Evolutionary conservation across 2,113 vertebrate species (phyloP), one percentile per base, ranked within the genome.

Genomic region (Sceloporus undulatus): DNA sequence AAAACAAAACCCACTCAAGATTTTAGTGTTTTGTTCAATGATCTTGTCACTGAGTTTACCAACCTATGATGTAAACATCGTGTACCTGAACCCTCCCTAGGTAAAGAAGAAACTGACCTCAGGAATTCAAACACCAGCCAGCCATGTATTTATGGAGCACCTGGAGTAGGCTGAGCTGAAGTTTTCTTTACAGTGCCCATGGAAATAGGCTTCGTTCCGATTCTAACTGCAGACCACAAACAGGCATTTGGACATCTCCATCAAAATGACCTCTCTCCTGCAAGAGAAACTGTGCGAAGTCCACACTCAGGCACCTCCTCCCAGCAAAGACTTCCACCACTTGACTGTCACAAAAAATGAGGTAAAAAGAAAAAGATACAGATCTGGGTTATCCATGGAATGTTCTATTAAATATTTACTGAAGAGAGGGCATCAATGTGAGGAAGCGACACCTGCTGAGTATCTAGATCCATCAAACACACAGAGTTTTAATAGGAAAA

Each of bases 241-340:
- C 71, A 84, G 9, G 8, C 40, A 78, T 42, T 27, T 6, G 40
- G 38, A 42, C 40, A 42, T 23, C 62, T 62, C 1, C 5, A 82
- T 74, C 83, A 79, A 5, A 70, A 80, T 91, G 91, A 62, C 85
- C 48, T 93, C 89, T 34, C 86, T 93, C 38, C 86, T 93, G 81
- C 89, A 91, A 4, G 73, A 88, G 9, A 85, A 65, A 23, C 81
- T 94, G 42, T 91, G 59, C 1, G n/a, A 91, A 87, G 56, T 85
- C 82, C 52, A 79, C 14, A 71, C 73, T 48, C 92, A 88, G 74
- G 88, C 81, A 68, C 84, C 88, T 65, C 5, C 90, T 68, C 92
- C 84, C 11, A 90, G 85, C 78, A 95, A 95, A 86, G 92, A 91
- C 38, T 92, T 92, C 34, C 88, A 94, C 25, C 10, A 78, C 85